Percentiles rank a stretch among this genome's conserved stretches.
Conservation (phyloP, 2,888 invertebrate species). For the Luperina testacea region DNA sequence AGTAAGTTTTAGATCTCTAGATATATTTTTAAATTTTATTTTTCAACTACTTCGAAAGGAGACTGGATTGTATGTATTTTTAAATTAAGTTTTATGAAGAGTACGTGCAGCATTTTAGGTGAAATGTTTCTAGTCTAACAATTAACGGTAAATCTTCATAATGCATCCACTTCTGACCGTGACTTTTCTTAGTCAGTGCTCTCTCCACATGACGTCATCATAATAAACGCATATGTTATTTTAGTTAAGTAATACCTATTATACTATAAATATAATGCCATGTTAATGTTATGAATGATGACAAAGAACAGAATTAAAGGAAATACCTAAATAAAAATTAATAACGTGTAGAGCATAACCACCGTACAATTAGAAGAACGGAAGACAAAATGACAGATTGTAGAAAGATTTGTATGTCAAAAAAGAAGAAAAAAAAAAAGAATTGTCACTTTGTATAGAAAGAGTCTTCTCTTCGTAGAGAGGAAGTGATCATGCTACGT, state of each 20-base stretch:
- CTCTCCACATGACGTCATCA: background rate
- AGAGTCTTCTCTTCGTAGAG: background rate
- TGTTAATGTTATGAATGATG: background rate
- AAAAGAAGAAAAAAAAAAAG: background rate
- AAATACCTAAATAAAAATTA: background rate
- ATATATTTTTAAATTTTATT: background rate
- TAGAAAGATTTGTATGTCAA: background rate
- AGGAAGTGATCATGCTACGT: background rate
- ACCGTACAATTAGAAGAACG: background rate
- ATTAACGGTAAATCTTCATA: background rate
- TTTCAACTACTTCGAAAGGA: background rate
- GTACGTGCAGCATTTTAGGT: background rate
- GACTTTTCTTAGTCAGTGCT: background rate
- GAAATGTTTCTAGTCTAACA: background rate
- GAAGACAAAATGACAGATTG: background rate
- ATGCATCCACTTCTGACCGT: background rate
- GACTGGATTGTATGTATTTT: background rate
- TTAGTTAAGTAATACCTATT: background rate
- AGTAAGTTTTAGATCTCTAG: background rate
- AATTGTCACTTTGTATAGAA: background rate
- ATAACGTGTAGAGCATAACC: too few relatives aligned
- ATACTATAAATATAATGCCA: too few relatives aligned
- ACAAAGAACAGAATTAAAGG: too few relatives aligned
- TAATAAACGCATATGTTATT: too few relatives aligned
- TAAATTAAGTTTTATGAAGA: background rate